Evolutionary conservation across 2,113 vertebrate genomes (phyloP).

Genomic region (Acinonyx jubatus): DNA sequence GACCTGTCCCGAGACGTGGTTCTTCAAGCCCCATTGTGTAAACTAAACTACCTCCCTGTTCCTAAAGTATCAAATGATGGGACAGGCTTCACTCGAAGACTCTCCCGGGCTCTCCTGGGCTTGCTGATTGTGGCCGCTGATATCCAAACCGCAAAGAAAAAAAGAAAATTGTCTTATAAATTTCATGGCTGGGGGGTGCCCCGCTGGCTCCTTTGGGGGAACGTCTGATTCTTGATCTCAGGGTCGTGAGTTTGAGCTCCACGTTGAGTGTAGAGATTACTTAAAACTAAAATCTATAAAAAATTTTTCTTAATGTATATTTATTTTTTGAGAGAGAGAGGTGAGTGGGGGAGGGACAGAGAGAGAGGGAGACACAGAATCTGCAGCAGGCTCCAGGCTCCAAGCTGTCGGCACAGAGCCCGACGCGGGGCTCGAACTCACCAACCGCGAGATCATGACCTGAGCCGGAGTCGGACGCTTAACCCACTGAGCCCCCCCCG

Average conservation of each 20-base stretch:
- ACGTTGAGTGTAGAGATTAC: neutral
- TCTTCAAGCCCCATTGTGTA: neutral
- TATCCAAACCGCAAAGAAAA: neutral
- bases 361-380: too few relatives aligned
- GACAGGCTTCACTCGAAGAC: neutral
- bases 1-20: slow-evolving; percentile 6
- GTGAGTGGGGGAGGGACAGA: too few relatives aligned
- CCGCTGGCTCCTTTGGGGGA: neutral
- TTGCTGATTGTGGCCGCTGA: neutral
- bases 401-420: too few relatives aligned
- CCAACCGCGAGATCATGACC: rapidly evolving
- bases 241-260: neutral
- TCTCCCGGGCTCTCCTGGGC: neutral
- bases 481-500: too few relatives aligned
- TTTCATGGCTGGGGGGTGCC: neutral
- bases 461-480: rapidly evolving
- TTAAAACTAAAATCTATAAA: neutral
- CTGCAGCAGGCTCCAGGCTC: too few relatives aligned
- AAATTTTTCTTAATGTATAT: too few relatives aligned
- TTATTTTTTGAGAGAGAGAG: too few relatives aligned
- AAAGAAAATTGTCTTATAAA: neutral
- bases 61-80: neutral
- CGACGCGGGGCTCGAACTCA: too few relatives aligned
- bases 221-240: neutral
- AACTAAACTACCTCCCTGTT: neutral